These are phyloP conservation scores for Aproaerema taeniolella DNA, from an alignment of 2,888 invertebrate genomes.

Conservation along the genomic window DNA sequence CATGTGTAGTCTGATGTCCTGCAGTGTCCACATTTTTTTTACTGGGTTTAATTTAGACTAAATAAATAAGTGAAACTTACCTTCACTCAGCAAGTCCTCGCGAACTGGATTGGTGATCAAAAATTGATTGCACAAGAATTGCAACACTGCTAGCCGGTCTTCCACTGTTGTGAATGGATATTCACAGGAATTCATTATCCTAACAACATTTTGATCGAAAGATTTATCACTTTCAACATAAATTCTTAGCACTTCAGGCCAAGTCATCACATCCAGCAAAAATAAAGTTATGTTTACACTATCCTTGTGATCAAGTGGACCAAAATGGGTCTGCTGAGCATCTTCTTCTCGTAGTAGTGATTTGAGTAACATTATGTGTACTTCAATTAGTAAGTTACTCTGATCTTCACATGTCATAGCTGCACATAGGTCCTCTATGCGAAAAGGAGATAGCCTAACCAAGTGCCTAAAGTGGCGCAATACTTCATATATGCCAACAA, in stretches of 20 bases:
- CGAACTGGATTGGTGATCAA: slow-evolving; percentile 94
- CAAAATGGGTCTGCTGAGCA: slow-evolving; percentile 95
- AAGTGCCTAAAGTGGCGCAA: slow-evolving; percentile 93
- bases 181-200: slow-evolving; percentile 84
- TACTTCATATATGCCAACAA: slow-evolving; percentile 96
- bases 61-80: too few species aligned
- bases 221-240: slow-evolving; percentile 94
- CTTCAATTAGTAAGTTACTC: slow-evolving; percentile 92
- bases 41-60: too few species aligned
- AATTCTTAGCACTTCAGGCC: slow-evolving; percentile 94
- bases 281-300: slow-evolving; percentile 96
- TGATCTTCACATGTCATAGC: slow-evolving; percentile 95
- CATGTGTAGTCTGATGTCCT: too few species aligned
- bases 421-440: slow-evolving; percentile 98
- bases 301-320: slow-evolving; percentile 97
- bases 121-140: slow-evolving; percentile 96
- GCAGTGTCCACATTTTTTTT: too few species aligned
- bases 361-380: slow-evolving; percentile 95
- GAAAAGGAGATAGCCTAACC: slow-evolving; percentile 94
- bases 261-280: slow-evolving; percentile 96
- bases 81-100: slow-evolving; percentile 96
- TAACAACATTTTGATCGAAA: slow-evolving; percentile 85
- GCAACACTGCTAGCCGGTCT: slow-evolving; percentile 87
- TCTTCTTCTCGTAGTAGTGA: slow-evolving; percentile 95
- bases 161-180: slow-evolving; percentile 93